These are phyloP conservation scores for Orchesella cincta DNA, from an alignment of 1,140 invertebrate species.

Conservation along the genomic window DNA sequence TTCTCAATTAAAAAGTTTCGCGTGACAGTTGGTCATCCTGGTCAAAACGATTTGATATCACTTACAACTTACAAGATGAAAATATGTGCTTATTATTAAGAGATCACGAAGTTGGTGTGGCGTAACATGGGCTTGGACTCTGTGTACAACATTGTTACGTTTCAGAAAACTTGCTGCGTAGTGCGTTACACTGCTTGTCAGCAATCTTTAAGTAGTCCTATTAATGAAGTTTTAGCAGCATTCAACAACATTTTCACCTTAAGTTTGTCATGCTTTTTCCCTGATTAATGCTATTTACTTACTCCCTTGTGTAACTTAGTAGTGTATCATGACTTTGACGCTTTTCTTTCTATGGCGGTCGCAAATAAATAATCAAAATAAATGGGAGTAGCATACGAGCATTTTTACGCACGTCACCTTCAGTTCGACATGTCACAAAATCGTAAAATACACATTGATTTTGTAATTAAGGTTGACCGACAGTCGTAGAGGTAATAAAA, in stretches of 20 bases:
- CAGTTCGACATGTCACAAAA: neutral
- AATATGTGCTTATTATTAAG: conserved; percentile 1
- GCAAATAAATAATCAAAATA: neutral
- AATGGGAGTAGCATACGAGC: neutral
- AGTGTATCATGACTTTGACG: neutral
- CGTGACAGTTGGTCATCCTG: neutral
- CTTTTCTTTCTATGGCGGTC: too few species aligned
- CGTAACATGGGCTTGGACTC: neutral
- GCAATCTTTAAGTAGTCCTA: neutral
- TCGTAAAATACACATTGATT: conserved; percentile 2
- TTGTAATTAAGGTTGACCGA: neutral
- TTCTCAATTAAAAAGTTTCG: conserved; percentile 11
- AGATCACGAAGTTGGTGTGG: neutral
- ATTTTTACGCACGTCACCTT: neutral
- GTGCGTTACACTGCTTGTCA: neutral
- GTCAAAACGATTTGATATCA: neutral
- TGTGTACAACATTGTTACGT: neutral
- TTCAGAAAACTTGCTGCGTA: neutral
- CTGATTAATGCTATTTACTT: neutral
- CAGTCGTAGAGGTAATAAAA: neutral
- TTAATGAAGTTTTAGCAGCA: neutral
- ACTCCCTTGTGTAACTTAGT: neutral
- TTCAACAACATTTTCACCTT: neutral
- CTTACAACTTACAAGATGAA: neutral
- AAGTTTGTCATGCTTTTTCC: neutral